Conservation (phyloP, 1,140 invertebrate genomes). For the Helicoverpa zea region DNA sequence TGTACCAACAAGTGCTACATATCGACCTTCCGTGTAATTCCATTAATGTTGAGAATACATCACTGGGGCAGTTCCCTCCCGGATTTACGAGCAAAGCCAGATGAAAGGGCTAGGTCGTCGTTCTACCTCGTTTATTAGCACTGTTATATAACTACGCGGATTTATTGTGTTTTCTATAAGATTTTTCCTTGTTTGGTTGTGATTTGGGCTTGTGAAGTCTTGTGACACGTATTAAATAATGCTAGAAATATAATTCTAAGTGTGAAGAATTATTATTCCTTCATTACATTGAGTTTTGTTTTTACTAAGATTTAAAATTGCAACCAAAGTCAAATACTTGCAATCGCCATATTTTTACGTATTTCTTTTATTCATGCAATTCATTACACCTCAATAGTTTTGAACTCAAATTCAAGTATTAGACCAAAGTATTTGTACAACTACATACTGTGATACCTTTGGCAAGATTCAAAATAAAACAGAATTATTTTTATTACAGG, state of each 20-base stretch:
- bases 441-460: too few species aligned
- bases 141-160: slow-evolving; percentile 56
- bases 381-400: too few species aligned
- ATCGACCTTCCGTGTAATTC: slow-evolving; percentile 65
- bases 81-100: slow-evolving; percentile 61
- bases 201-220: slow-evolving; percentile 1
- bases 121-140: slow-evolving; percentile 64
- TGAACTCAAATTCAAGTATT: too few species aligned
- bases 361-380: too few species aligned
- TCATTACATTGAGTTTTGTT: neutral
- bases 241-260: too few species aligned
- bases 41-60: slow-evolving; percentile 69
- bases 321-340: too few species aligned
- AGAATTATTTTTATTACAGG: too few species aligned
- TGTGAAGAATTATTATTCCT: too few species aligned
- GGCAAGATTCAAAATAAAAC: too few species aligned
- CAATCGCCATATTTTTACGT: too few species aligned
- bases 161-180: slow-evolving; percentile 56
- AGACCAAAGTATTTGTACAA: too few species aligned
- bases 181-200: neutral
- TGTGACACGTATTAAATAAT: too few species aligned
- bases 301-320: neutral
- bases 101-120: slow-evolving; percentile 64
- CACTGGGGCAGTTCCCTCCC: slow-evolving; percentile 51
- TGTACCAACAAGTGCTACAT: slow-evolving; percentile 62